Base-by-base conservation (phyloP, 1,140 invertebrate genomes). In the Hermatobates lingyangjiaoensis region DNA sequence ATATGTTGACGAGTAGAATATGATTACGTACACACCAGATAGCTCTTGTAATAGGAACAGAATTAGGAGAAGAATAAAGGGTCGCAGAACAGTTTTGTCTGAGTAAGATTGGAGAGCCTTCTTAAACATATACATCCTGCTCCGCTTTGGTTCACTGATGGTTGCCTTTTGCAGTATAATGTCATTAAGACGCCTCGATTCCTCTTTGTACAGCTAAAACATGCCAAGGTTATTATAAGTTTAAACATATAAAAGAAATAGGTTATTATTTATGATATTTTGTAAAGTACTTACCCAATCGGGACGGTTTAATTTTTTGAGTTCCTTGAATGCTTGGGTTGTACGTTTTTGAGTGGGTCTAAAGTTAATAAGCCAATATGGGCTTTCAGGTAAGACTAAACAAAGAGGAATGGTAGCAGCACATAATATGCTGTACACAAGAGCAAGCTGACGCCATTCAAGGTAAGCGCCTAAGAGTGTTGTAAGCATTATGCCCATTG, bases 1-100 rank as follows among this genome's bases (percentile, higher is more conserved):
- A 48, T 75, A 67, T 2, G 73, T 69, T 2, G 77, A 71, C 0
- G 77, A 74, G 58, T 81, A 82, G 58, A 81, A 81, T 55, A 81
- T 77, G 2, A 83, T 68, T 1, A 75, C 73, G 61, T 83, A 77
- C 28, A 66, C 64, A 12, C 75, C 75, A 2, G 71, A 68, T 0
- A 74, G 53, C 61, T 78, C 75, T 62, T 78, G 76, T 2, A 76
- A 64, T 0, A 71, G 20, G 53, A 78, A 71, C 18, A 77, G 56
- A 2, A 67, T 28, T 0, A 71, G 25, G 1, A 76, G 62, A 3
- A 76, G 65, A 2, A 65, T 24, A 0, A 73, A 55, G 0, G 76
- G 75, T 54, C 72, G 71, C 61, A 71, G 72, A 12, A 71, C 69
- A 2, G 69, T 71, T 21, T 42, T 46, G 21, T 57, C n/a, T n/a